Evolutionary conservation across 2,888 invertebrate species (phyloP).

Genomic region (Apamea monoglypha): DNA sequence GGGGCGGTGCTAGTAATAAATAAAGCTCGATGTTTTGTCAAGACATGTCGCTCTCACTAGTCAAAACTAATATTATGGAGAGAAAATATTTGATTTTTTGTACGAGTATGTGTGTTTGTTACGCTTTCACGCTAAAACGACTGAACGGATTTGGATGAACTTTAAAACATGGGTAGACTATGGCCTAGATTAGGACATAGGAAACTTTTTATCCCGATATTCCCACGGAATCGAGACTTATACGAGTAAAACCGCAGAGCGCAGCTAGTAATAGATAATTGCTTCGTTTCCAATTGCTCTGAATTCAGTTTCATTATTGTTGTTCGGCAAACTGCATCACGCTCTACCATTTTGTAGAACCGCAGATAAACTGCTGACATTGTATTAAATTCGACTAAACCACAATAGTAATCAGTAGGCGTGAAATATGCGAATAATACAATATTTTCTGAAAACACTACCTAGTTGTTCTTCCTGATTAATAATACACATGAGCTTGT

Average conservation of each 20-base stretch:
- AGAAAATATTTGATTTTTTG: too few species aligned
- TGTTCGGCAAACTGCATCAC: constrained; percentile 14
- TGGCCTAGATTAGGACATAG: neutral
- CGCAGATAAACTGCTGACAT: constrained; percentile 23
- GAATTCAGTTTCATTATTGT: constrained; percentile 12
- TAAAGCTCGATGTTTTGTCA: too few species aligned
- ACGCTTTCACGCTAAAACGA: too few species aligned
- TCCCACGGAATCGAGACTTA: neutral
- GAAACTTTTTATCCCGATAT: neutral
- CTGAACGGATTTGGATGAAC: too few species aligned
- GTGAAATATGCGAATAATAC: neutral
- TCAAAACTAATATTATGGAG: too few species aligned
- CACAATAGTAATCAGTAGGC: neutral
- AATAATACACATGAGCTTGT: too few species aligned
- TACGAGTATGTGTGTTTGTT: too few species aligned
- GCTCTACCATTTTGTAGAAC: neutral
- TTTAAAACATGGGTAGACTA: too few species aligned
- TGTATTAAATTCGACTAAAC: constrained; percentile 7
- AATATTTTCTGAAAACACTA: neutral
- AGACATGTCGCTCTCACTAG: too few species aligned
- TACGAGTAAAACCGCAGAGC: neutral
- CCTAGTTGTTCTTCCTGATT: too few species aligned
- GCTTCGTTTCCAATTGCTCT: neutral
- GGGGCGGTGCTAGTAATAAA: too few species aligned
- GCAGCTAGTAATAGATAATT: neutral